Evolutionary conservation across 2,888 invertebrate genomes (phyloP).

Genomic region (Napeogenes sylphis): DNA sequence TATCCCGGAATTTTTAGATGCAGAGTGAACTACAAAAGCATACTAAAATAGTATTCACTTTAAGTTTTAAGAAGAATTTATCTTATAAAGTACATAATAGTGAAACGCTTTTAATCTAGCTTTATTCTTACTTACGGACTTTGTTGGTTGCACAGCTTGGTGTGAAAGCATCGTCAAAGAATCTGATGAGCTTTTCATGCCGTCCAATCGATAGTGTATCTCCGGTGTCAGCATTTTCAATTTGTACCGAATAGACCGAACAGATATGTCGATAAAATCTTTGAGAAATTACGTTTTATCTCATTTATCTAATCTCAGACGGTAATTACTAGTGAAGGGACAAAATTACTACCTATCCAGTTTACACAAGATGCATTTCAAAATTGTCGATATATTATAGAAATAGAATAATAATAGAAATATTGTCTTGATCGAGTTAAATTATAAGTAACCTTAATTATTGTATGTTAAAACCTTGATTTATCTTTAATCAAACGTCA

Average conservation of each 20-base stretch:
- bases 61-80: too few relatives aligned
- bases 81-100: too few relatives aligned
- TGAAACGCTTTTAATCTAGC: background rate
- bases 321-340: background rate
- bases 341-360: background rate
- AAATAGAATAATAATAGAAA: too few relatives aligned
- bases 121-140: background rate
- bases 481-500: too few relatives aligned
- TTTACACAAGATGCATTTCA: too few relatives aligned
- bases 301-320: background rate
- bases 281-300: background rate
- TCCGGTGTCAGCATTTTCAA: slow-evolving; percentile 6
- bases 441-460: too few relatives aligned
- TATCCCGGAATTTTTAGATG: too few relatives aligned
- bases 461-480: too few relatives aligned
- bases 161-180: slow-evolving; percentile 1
- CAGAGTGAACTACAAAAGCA: too few relatives aligned
- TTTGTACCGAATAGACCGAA: slow-evolving; percentile 4
- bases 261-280: slow-evolving; percentile 2
- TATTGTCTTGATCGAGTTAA: too few relatives aligned
- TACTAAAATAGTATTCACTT: too few relatives aligned
- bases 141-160: background rate
- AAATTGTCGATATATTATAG: too few relatives aligned
- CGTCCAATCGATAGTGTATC: background rate
- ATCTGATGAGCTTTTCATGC: background rate